Base-by-base conservation (phyloP, 2,797 vertebrate genomes). In the Knipowitschia caucasica region DNA sequence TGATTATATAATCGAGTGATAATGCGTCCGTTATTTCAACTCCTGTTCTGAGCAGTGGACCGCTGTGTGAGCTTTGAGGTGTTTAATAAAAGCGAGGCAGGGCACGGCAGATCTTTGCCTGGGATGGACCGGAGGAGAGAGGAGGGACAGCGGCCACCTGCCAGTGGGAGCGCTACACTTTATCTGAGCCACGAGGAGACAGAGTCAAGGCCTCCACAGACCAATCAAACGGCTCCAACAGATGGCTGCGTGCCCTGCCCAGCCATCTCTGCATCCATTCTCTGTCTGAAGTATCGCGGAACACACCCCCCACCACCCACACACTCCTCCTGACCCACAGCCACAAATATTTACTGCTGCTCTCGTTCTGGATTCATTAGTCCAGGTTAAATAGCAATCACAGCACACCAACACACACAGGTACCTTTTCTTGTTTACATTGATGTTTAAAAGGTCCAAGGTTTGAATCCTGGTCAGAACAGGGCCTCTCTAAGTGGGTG, bases 341-440 rank as follows among this genome's bases (percentile, higher is more conserved):
- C 65, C 77, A 78, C 77, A 89, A 88, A 91, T 91, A 91, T 88
- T 90, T 88, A 91, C 76, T 71, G 86, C 77, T 85, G n/a, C 72
- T 75, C 89, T 91, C 89, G 88, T 77, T 69, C 66, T 88, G 77
- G 79, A 84, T 89, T 91, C 91, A 89, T 92, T 89, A 90, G 86
- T 64, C 62, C 75, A 80, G 59, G 77, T 82, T 88, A 89, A 86
- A 82, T 78, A 81, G 83, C 79, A 74, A 85, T 85, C 75, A 78
- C 52, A 74, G 69, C 36, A 39, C 20, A 38, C 17, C 8, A n/a
- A n/a, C n/a, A n/a, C n/a, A n/a, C n/a, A 35, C 4, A 35, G 8
- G 2, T 35, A 35, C n/a, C n/a, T n/a, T n/a, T n/a, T n/a, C n/a
- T n/a, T n/a, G n/a, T n/a, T n/a, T n/a, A 14, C 31, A 33, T 33